Base-by-base conservation (phyloP, 1,140 invertebrate genomes). In the Eufriesea mexicana region DNA sequence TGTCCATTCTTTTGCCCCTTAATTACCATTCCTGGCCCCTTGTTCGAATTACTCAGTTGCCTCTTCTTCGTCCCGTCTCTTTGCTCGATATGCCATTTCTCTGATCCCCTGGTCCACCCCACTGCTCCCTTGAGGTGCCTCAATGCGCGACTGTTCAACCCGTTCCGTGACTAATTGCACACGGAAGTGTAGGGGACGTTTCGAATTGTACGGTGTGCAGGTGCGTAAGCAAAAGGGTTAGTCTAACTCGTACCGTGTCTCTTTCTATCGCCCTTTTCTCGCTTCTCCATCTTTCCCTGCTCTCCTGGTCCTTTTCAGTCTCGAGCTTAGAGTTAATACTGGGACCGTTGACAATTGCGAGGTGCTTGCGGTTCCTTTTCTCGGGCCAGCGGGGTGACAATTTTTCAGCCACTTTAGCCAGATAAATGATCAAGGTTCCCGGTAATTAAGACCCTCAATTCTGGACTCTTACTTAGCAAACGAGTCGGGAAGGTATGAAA, bases 111-210 rank as follows among this genome's bases (percentile, higher is more conserved):
- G 14, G 23, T 25, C 35, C 23, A 25, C 45, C n/a, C n/a, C 14
- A 16, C 14, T 9, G 25, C 55, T 62, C 71, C 55, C 62, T 49
- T 59, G 28, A 47, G 54, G 4, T 35, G 35, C 47, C 20, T 54
- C 35, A 23, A 8, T 45, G 62, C 35, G 57, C 35, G 73, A 78
- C 78, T 75, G 79, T 88, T 89, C 81, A 80, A 64, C 71, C 66
- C 62, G 62, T 86, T 84, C 54, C 72, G 54, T 86, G 80, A 88
- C 87, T 88, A 89, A 89, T 89, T 88, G 84, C 67, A 42, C 55
- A 57, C 86, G 86, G 76, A 88, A 88, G 87, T 81, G 84, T 74
- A 55, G 55, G 79, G 72, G 84, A 83, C 84, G 84, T 77, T 83
- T 57, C 77, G 66, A 78, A 85, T 88, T 88, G 84, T 85, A 83